Evolutionary conservation across 2,888 invertebrate species (phyloP), one percentile per base, ranked within the genome.

Genomic region (Petrophora chlorosata): DNA sequence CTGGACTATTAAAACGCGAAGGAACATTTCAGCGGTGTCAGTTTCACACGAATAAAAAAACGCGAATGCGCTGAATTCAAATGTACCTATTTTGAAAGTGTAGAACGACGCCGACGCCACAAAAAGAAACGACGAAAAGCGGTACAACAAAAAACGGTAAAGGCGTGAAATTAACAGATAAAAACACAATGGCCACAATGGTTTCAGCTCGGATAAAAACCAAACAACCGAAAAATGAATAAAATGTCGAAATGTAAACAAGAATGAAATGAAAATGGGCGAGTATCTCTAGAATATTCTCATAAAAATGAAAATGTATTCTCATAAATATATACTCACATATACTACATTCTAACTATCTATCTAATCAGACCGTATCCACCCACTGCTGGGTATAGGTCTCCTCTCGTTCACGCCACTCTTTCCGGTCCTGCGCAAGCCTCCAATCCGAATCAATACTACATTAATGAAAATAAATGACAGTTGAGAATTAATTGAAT

Each of bases 1-100:
- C 47, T 41, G 28, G 41, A 33, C 51, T 47, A 54, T 55, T 58
- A 60, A 45, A 48, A 50, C 40, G 34, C 36, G 33, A 48, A 47
- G 44, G 54, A 53, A 58, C 50, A 61, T 51, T 51, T 49, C 40
- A 53, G 51, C 51, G 42, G 51, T 43, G 49, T 48, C 54, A 35
- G 42, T 56, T 52, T 32, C 47, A 47, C 50, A 50, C 50, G 30
- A 58, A 50, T 51, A 43, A 48, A 50, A 48, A 44, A 48, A 49
- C 30, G 13, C 17, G 23, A 47, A 48, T 42, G 47, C 25, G 10
- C 29, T 41, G 51, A 56, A 57, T 53, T 53, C 52, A 49, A 52
- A 57, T 46, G 19, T 12, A 19, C n/a, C n/a, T n/a, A n/a, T n/a
- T n/a, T n/a, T n/a, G n/a, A n/a, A n/a, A n/a, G n/a, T n/a, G n/a